Evolutionary conservation across 92 coral and sea anemone species (phyloP), one percentile per base, ranked within the genome.

Genomic region (Zoanthus gigantus): DNA sequence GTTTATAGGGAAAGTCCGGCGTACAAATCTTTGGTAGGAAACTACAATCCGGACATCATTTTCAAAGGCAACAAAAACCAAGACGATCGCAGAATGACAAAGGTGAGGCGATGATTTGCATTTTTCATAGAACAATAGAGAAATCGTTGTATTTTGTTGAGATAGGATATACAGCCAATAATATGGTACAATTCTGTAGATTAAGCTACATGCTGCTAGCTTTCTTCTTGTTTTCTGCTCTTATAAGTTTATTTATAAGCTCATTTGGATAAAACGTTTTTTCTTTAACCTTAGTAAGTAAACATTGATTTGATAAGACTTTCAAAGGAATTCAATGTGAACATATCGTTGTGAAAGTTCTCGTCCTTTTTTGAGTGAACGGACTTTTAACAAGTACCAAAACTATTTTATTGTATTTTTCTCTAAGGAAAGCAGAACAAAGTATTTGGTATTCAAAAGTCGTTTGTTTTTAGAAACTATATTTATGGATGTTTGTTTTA

Each of bases 21-120:
- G 3, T 96, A 78, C 71, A 48, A 92, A 13, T 92, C 88, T 52
- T 88, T 97, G n/a, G 76, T 50, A 2, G 34, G 30, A 18, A 92
- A 91, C 72, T 86, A 50, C 46, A 87, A 91, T 76, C 89, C 99
- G 6, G 92, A 93, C 66, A 93, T 97, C 31, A 90, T 95, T 47
- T 95, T 97, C 66, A 90, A 78, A 68, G 95, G 92, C 47, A 90
- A 92, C 56, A 80, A 71, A 42, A 85, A 89, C 46, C 89, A 87
- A 9, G 96, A 95, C 50, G 91, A 88, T 17, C 89, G 98, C 23
- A 78, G 90, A 78, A 97, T 97, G 99, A 94, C 96, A 29, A 79
- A 91, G 98, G 99, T 97, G 87, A 72, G 53, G 23, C 46, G 9
- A 17, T 11, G 30, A 32, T 18, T 77, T 12, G 82, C 44, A 58